Base-by-base conservation (phyloP, 2,888 invertebrate species). In the Papilio gigon region DNA sequence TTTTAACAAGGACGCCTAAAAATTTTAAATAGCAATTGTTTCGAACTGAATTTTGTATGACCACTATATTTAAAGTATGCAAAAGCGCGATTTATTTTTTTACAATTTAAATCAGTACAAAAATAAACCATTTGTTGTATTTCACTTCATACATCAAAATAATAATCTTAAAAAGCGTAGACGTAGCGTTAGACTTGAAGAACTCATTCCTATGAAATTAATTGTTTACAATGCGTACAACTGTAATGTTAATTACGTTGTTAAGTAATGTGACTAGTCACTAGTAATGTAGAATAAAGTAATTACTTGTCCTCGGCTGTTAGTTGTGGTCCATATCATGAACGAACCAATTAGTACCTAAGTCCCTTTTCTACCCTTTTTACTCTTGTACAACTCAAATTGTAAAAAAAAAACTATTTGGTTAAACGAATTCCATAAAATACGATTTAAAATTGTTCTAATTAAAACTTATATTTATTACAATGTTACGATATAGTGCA, bases 331-430 rank as follows among this genome's bases (percentile, higher is more conserved):
- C 44, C 47, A 59, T 66, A 44, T 42, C n/a, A 47, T 25, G 37
- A 50, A 42, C 14, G 60, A 66, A 66, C 66, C 59, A 66, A 66
- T 37, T 50, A 59, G n/a, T 65, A 11, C 35, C 35, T 60, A 66
- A 66, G 66, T 27, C 65, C 35, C 17, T 37, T 66, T 66, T 66
- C 22, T 66, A 60, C 47, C 33, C 14, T 35, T 47, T 30, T 30
- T 30, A 44, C 42, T 63, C 27, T 63, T 27, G 20, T n/a, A 47
- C 5, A 5, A 35, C 9, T 9, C 22, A 42, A 40, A 60, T 40
- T 22, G 11, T 22, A 6, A 22, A 60, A 40, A 33, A 30, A 22
- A 47, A 22, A 9, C 1, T 22, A 47, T 42, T 42, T 8, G 42
- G 8, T 2, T 1, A 42, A 42, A 42, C n/a, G 14, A n/a, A 5